A percentile compares a stretch with the other conserved stretches of the same genome.
phyloP scores from a whole-genome alignment of 2,113 vertebrate genomes.

The Odobenus rosmarus region DNA sequence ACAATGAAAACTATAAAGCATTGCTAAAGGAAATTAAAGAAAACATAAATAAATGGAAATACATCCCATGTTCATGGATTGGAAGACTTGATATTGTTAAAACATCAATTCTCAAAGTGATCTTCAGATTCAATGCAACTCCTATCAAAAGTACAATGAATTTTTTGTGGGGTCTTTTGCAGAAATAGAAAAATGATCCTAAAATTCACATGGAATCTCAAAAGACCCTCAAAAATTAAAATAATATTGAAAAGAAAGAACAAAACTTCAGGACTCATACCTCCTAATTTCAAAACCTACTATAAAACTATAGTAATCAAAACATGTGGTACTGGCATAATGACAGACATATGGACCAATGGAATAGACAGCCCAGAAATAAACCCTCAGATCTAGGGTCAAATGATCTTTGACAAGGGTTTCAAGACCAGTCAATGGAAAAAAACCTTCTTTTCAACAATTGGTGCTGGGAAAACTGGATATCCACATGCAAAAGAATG shows the following conservation, averaged over 20 bases:
- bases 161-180: neutral
- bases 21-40: neutral
- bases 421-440: neutral
- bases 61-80: neutral
- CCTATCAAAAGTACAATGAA: neutral
- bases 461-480: neutral
- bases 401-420: neutral
- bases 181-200: neutral
- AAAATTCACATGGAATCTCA: neutral
- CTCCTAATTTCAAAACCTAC: neutral
- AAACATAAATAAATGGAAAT: neutral
- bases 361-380: neutral
- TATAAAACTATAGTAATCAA: neutral
- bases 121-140: neutral
- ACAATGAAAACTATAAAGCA: neutral
- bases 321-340: neutral
- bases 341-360: neutral
- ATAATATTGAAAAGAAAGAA: neutral
- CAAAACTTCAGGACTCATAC: neutral
- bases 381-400: neutral
- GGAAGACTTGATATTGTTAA: neutral
- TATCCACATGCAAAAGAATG: neutral
- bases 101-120: neutral
- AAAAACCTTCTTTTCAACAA: neutral
- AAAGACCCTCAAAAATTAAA: neutral